Conservation (phyloP, 2,113 vertebrate species). For the Tauraco erythrolophus region DNA sequence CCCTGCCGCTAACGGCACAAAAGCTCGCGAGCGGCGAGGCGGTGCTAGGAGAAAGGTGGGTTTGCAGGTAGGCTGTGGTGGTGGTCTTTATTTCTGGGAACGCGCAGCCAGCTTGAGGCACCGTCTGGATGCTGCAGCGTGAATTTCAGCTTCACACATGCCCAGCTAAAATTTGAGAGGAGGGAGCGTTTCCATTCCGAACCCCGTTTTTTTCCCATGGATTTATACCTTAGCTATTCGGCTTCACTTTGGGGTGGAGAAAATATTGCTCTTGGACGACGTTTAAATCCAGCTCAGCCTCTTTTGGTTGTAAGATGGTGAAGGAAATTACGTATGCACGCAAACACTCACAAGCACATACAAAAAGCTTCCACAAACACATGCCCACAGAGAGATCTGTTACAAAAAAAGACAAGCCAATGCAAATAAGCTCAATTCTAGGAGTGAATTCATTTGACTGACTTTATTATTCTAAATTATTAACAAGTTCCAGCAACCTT, state of each 20-base stretch:
- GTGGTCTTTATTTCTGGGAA: neutral
- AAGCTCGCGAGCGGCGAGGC: neutral
- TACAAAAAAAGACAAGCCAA: constrained; percentile 21
- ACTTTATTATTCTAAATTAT: constrained; percentile 52
- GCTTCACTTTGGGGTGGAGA: neutral
- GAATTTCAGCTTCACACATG: constrained; percentile 29
- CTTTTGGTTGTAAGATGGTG: neutral
- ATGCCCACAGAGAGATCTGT: neutral
- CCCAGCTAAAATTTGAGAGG: neutral
- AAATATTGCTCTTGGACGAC: neutral
- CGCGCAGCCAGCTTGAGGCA: constrained; percentile 14
- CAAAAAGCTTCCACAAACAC: constrained; percentile 25
- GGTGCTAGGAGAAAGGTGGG: constrained; percentile 7
- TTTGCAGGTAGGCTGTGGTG: constrained; percentile 19
- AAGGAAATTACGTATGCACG: constrained; percentile 43
- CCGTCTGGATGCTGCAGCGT: constrained; percentile 43
- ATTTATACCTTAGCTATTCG: constrained; percentile 30
- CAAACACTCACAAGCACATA: constrained; percentile 2
- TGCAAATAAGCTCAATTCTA: constrained; percentile 32
- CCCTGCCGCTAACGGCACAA: neutral
- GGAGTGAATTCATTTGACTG: constrained; percentile 20
- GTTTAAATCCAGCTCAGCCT: constrained; percentile 21
- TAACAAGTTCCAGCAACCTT: constrained; percentile 48
- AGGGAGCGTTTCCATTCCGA: constrained; percentile 42
- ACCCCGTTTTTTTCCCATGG: neutral